Conservation (phyloP, 2,888 invertebrate species). For the Macrophya alboannulata region DNA sequence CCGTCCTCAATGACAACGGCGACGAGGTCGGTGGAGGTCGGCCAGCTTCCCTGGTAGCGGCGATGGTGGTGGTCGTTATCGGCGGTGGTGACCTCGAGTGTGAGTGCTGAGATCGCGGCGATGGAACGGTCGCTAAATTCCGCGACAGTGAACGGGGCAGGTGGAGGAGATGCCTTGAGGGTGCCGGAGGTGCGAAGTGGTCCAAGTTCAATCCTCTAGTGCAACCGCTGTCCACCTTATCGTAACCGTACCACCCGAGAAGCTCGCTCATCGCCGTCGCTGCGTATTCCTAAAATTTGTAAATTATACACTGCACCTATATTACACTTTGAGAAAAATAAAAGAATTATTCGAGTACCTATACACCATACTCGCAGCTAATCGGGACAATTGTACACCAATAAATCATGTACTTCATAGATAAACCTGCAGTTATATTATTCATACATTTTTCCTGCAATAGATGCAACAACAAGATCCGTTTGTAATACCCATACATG, state of each 20-base stretch:
- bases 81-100: conserved; percentile 67
- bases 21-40: conserved; percentile 64
- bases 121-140: conserved; percentile 78
- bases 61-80: conserved; percentile 60
- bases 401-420: too few species aligned
- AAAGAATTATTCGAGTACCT: background rate
- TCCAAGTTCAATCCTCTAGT: conserved; percentile 81
- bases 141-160: conserved; percentile 60
- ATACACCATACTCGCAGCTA: too few species aligned
- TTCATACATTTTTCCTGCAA: too few species aligned
- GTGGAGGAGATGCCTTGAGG: conserved; percentile 63
- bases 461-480: too few species aligned
- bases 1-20: conserved; percentile 67
- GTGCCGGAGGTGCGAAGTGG: conserved; percentile 75
- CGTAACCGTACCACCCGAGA: conserved; percentile 95
- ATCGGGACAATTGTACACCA: too few species aligned
- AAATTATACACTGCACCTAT: background rate
- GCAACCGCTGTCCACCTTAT: conserved; percentile 86
- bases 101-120: conserved; percentile 74
- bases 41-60: conserved; percentile 65
- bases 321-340: background rate
- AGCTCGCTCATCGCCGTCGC: conserved; percentile 96
- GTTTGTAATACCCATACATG: too few species aligned
- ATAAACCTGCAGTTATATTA: too few species aligned
- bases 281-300: conserved; percentile 90